phyloP scores from a whole-genome alignment of 1,140 invertebrate species.

The Stenopsyche tienmushanensis region DNA sequence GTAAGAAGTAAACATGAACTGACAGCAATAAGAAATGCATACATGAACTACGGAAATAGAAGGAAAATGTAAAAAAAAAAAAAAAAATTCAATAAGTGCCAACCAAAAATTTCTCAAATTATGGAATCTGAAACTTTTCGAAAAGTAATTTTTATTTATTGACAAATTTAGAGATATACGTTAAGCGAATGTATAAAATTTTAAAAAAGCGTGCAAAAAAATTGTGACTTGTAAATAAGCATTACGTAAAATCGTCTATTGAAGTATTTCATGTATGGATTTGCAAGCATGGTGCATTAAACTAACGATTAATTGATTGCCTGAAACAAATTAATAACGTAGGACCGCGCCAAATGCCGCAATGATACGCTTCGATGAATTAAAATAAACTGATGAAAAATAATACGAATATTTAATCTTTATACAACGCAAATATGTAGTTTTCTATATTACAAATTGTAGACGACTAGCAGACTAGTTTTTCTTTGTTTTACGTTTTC shows the following conservation, averaged over 20 bases:
- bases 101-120: background rate
- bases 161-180: too few species aligned
- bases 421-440: conserved; percentile 30
- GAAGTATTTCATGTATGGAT: conserved; percentile 11
- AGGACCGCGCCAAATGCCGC: conserved; percentile 22
- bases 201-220: background rate
- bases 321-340: conserved; percentile 30
- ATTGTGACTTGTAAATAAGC: background rate
- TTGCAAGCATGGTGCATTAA: conserved; percentile 14
- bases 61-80: too few species aligned
- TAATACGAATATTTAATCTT: conserved; percentile 16
- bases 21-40: conserved; percentile 20
- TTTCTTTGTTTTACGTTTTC: conserved; percentile 17
- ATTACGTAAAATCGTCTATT: conserved; percentile 1
- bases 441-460: conserved; percentile 33
- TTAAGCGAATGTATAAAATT: too few species aligned
- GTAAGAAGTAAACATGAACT: conserved; percentile 20
- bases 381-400: conserved; percentile 14
- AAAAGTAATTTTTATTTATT: too few species aligned
- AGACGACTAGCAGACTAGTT: conserved; percentile 22
- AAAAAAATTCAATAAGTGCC: conserved; percentile 1
- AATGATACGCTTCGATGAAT: conserved; percentile 26
- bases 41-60: too few species aligned
- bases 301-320: conserved; percentile 23
- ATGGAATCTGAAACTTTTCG: too few species aligned